phyloP scores from a whole-genome alignment of 1,140 invertebrate species.

The Homarus americanus region DNA sequence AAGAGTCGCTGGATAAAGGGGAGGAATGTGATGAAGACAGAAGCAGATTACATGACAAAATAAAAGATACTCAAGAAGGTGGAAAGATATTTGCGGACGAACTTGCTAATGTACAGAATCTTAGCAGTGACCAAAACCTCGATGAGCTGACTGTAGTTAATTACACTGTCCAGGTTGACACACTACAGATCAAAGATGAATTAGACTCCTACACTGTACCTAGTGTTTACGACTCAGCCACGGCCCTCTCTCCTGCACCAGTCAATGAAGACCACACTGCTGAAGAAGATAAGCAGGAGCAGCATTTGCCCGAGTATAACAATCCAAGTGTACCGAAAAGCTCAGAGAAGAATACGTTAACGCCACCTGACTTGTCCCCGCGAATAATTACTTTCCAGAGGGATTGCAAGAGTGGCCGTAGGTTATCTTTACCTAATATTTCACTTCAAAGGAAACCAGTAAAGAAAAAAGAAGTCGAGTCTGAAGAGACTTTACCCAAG shows the following conservation, averaged over 20 bases:
- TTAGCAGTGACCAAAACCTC: not conserved
- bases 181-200: not conserved
- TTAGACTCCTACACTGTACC: not conserved
- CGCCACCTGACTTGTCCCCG: not conserved
- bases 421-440: not conserved
- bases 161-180: slow-evolving; percentile 14
- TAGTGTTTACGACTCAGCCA: not conserved
- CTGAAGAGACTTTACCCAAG: not conserved
- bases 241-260: not conserved
- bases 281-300: not conserved
- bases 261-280: not conserved
- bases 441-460: slow-evolving; percentile 10
- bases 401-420: not conserved
- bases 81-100: not conserved
- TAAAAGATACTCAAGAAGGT: not conserved
- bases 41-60: too few species aligned
- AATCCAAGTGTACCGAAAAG: not conserved
- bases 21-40: not conserved
- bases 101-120: not conserved
- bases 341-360: not conserved
- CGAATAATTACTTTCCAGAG: not conserved
- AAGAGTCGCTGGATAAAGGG: not conserved
- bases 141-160: not conserved
- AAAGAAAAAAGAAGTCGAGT: slow-evolving; percentile 16
- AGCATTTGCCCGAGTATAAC: not conserved